Conservation (phyloP, 2,113 vertebrate species). For the Sinocyclocheilus rhinocerous region DNA sequence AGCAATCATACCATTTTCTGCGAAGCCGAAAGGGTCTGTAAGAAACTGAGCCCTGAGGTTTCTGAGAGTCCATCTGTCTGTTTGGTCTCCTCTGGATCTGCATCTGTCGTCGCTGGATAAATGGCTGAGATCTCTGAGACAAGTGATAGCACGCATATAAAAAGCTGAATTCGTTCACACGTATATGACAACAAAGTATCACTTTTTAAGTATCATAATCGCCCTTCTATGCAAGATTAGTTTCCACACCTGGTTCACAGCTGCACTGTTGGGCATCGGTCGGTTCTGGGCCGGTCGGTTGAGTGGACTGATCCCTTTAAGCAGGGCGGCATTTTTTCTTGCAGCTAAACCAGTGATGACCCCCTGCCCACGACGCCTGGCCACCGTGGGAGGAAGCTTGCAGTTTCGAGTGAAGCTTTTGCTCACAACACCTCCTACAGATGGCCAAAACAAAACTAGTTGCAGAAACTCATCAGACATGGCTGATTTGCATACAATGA, state of each 20-base stretch:
- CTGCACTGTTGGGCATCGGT: slow-evolving; percentile 77
- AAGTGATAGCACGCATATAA: neutral
- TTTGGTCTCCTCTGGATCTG: slow-evolving; percentile 79
- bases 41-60: slow-evolving; percentile 70
- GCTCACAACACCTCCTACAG: slow-evolving; percentile 76
- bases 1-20: slow-evolving; percentile 76
- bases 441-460: neutral
- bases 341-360: slow-evolving; percentile 91
- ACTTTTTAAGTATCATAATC: too few relatives aligned
- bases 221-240: too few relatives aligned
- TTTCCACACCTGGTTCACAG: slow-evolving; percentile 81
- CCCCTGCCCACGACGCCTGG: slow-evolving; percentile 82
- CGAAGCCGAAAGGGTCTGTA: slow-evolving; percentile 79
- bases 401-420: slow-evolving; percentile 73
- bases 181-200: neutral
- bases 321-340: slow-evolving; percentile 76
- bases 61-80: slow-evolving; percentile 80
- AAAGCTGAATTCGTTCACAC: neutral
- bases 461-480: neutral
- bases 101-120: slow-evolving; percentile 80
- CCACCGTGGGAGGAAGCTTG: slow-evolving; percentile 64
- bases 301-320: slow-evolving; percentile 82
- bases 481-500: neutral
- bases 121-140: slow-evolving; percentile 73
- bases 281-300: slow-evolving; percentile 72